These are phyloP conservation scores for Rhynchomys soricoides DNA, from an alignment of 2,113 vertebrate species.

Conservation along the genomic window DNA sequence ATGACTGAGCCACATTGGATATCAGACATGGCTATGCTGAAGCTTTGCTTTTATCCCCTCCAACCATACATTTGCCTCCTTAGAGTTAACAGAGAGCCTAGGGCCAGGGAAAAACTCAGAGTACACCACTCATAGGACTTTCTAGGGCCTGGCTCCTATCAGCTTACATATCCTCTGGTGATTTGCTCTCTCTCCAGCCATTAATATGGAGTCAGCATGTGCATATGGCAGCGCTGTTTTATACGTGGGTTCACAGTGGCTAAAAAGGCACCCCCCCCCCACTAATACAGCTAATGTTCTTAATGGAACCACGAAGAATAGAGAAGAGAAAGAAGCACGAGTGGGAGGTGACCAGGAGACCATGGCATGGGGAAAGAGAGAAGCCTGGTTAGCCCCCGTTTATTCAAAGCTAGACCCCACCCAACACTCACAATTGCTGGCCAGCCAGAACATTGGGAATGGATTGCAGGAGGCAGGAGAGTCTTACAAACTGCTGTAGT, in stretches of 20 bases:
- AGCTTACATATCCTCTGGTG: not conserved
- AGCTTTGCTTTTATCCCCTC: not conserved
- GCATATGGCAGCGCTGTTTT: not conserved
- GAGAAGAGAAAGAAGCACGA: not conserved
- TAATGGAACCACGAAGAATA: not conserved
- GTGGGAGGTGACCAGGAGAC: not conserved
- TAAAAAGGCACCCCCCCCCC: not conserved
- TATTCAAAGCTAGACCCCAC: rapidly evolving
- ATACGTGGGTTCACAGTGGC: not conserved
- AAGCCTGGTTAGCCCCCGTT: too few relatives aligned
- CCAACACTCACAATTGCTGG: not conserved
- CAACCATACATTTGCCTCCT: not conserved
- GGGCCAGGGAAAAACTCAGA: not conserved
- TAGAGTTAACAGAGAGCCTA: not conserved
- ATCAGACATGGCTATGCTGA: not conserved
- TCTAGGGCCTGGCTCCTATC: not conserved
- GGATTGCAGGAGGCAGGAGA: not conserved
- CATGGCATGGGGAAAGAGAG: not conserved
- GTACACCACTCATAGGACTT: not conserved
- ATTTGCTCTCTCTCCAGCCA: not conserved
- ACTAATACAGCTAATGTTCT: not conserved
- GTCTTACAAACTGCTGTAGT: not conserved
- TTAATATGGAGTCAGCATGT: not conserved
- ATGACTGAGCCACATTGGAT: not conserved
- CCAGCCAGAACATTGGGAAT: not conserved